phyloP scores from a whole-genome alignment of 92 coral and sea anemone genomes.

The Phenganax stokvisi region DNA sequence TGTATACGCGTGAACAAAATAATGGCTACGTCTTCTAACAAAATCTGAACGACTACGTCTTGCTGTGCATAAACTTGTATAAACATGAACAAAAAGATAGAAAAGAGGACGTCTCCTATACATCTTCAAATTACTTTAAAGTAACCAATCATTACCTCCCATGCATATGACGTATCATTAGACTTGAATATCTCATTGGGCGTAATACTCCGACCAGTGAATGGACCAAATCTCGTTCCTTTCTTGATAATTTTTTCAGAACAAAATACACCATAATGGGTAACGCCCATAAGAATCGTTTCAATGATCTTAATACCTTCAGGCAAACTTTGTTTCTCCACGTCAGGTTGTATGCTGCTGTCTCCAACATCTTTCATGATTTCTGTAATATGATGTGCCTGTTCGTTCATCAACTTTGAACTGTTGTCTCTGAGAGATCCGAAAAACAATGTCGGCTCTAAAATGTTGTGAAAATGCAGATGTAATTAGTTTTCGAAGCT shows the following conservation, averaged over 20 bases:
- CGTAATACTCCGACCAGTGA: conserved; percentile 59
- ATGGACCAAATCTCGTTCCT: conserved; percentile 92
- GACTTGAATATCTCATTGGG: conserved; percentile 54
- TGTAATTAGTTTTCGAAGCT: not conserved
- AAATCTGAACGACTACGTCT: too few species aligned
- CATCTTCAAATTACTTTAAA: too few species aligned
- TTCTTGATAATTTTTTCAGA: conserved; percentile 62
- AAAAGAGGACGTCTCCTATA: too few species aligned
- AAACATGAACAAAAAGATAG: too few species aligned
- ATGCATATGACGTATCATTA: conserved; percentile 58
- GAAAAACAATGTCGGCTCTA: conserved; percentile 25
- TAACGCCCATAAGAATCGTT: conserved; percentile 70
- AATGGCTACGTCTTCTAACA: too few species aligned
- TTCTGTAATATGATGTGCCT: not conserved
- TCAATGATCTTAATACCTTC: conserved; percentile 68
- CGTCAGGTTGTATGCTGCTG: not conserved
- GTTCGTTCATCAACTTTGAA: not conserved
- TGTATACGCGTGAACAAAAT: too few species aligned
- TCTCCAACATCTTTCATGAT: not conserved
- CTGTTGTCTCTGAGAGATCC: not conserved
- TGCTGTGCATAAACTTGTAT: too few species aligned
- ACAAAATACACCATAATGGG: conserved; percentile 68
- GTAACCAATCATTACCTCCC: conserved; percentile 68
- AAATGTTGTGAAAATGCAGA: not conserved
- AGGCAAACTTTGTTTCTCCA: conserved; percentile 53